Conservation (phyloP, 2,113 vertebrate genomes). For the Ptyas mucosa region DNA sequence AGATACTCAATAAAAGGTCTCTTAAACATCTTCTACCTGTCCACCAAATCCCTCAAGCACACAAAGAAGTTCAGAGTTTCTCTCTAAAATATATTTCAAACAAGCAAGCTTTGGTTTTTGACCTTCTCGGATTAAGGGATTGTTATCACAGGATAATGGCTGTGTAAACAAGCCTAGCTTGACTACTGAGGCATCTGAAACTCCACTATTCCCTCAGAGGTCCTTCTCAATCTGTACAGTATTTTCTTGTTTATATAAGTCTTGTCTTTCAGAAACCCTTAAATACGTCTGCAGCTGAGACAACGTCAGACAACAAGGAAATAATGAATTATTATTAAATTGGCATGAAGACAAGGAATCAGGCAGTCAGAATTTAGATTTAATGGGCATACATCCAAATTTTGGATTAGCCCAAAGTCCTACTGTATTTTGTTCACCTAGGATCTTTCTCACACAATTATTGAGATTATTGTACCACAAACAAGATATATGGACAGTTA, state of each 20-base stretch:
- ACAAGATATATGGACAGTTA: background rate
- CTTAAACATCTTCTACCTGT: background rate
- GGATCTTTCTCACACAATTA: background rate
- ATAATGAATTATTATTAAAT: background rate
- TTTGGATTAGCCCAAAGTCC: background rate
- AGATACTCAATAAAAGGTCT: background rate
- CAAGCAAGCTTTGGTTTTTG: background rate
- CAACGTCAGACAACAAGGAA: background rate
- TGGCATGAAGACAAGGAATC: background rate
- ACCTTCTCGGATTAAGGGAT: slow-evolving; percentile 18
- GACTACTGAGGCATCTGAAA: background rate
- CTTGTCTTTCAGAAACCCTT: background rate
- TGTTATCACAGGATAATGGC: slow-evolving; percentile 19
- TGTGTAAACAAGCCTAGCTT: slow-evolving; percentile 2
- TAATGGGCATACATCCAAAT: background rate
- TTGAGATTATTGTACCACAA: background rate
- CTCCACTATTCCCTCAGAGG: background rate
- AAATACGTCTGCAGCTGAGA: background rate
- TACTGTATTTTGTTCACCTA: background rate
- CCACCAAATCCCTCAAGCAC: slow-evolving; percentile 1
- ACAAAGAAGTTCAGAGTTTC: slow-evolving; percentile 5
- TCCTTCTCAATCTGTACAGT: background rate
- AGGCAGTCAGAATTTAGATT: background rate
- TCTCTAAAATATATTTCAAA: slow-evolving; percentile 3
- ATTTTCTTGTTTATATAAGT: background rate